Evolutionary conservation across 2,888 invertebrate genomes (phyloP), one percentile per base, ranked within the genome.

Genomic region (Tolmerus cingulatus): DNA sequence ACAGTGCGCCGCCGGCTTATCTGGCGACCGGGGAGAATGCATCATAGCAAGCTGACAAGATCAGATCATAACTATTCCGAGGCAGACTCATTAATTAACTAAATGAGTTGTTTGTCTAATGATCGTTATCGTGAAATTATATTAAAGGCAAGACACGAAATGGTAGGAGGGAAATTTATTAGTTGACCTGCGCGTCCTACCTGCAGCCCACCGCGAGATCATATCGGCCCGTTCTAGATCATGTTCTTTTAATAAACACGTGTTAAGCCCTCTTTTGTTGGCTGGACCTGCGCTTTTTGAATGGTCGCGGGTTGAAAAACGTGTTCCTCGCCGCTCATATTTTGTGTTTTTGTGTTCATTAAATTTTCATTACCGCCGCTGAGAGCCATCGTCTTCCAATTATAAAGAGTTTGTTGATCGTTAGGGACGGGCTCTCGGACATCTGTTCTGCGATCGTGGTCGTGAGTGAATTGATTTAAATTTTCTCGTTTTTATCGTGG

Each of bases 41-140:
- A 85, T 82, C 81, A 82, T 84, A 57, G 46, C 84, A 34, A 87
- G 77, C 82, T 82, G 76, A 84, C 82, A 86, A 86, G 85, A 86
- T 87, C 87, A 74, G 86, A 87, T 87, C 87, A 87, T 87, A 87
- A 87, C 87, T 87, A 84, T 84, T 85, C 85, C 77, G 16, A 66
- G 78, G 86, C 40, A 87, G 79, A 81, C 86, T 87, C 87, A 87
- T 87, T 87, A 87, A 87, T 87, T 87, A 87, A 86, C 87, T 87
- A 87, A 87, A 87, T 87, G 87, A 87, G 87, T 87, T 87, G 87
- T 87, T 87, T 87, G 87, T 86, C 87, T 86, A 87, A 87, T 87
- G 87, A 87, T 87, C 87, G 77, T 87, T 87, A 87, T 87, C 87
- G 57, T 46, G 74, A 79, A 86, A 86, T 79, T 78, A 86, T 78